These are phyloP conservation scores for Listronotus oregonensis DNA, from an alignment of 1,140 invertebrate genomes.

Conservation along the genomic window DNA sequence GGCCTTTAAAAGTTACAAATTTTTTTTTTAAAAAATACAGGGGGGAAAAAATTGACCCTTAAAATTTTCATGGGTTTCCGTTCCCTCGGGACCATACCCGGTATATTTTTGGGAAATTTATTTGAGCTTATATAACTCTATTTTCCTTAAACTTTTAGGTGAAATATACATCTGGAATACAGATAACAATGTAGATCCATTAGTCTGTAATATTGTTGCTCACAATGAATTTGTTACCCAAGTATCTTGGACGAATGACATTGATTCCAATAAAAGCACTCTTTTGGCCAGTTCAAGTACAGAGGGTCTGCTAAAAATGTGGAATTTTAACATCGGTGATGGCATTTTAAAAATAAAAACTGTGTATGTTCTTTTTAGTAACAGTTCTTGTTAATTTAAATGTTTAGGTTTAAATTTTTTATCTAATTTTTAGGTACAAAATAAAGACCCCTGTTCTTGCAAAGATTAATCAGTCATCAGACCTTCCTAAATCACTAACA, in stretches of 20 bases:
- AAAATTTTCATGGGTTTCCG: too few species aligned
- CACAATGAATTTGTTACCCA: slow-evolving; percentile 49
- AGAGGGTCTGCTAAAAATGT: slow-evolving; percentile 49
- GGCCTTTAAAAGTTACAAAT: too few species aligned
- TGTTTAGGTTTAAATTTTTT: too few species aligned
- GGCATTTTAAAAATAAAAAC: slow-evolving; percentile 40
- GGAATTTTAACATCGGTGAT: slow-evolving; percentile 43
- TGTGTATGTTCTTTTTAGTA: slow-evolving; percentile 47
- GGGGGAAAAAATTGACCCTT: too few species aligned
- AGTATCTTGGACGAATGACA: slow-evolving; percentile 48
- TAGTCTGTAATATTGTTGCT: slow-evolving; percentile 36
- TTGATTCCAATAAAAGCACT: slow-evolving; percentile 41
- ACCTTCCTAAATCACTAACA: slow-evolving; percentile 31
- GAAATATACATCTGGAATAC: slow-evolving; percentile 51
- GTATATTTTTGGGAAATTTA: too few species aligned
- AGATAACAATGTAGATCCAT: slow-evolving; percentile 48
- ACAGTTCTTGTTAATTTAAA: too few species aligned
- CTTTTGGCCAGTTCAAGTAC: slow-evolving; percentile 49
- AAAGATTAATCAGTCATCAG: slow-evolving; percentile 32
- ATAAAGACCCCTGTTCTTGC: slow-evolving; percentile 44
- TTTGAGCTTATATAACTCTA: too few species aligned
- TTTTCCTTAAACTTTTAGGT: slow-evolving; percentile 29
- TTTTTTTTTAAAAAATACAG: too few species aligned
- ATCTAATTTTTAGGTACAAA: slow-evolving; percentile 44
- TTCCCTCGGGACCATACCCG: too few species aligned